phyloP scores from a whole-genome alignment of 1,140 invertebrate species.

The Drosophila mauritiana region DNA sequence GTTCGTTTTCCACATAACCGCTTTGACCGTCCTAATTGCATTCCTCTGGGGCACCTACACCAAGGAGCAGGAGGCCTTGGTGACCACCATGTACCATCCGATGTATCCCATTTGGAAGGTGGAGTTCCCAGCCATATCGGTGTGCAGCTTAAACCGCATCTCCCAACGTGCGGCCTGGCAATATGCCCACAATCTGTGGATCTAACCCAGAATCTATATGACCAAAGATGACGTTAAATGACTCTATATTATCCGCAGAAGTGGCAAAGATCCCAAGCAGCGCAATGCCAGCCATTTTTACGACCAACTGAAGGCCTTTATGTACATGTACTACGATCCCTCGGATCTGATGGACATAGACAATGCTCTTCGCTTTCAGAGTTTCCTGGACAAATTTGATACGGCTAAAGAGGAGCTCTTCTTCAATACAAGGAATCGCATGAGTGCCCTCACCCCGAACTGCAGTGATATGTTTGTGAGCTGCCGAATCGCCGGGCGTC shows the following conservation, averaged over 20 bases:
- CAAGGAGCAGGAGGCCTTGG: conserved; percentile 85
- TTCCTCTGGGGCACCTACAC: conserved; percentile 85
- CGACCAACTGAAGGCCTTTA: conserved; percentile 49
- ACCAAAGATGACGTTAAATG: not conserved
- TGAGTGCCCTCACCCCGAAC: conserved; percentile 67
- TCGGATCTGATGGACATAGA: conserved; percentile 54
- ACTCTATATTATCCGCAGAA: conserved; percentile 26
- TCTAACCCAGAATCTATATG: not conserved
- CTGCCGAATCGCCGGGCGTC: conserved; percentile 58
- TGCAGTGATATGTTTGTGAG: conserved; percentile 65
- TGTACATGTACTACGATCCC: conserved; percentile 47
- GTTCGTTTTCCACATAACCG: conserved; percentile 85
- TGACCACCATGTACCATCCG: conserved; percentile 86
- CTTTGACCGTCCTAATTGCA: conserved; percentile 85
- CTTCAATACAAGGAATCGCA: conserved; percentile 57
- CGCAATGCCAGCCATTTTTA: conserved; percentile 58
- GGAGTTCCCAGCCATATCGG: conserved; percentile 86
- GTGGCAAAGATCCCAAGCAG: conserved; percentile 55
- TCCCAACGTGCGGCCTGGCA: conserved; percentile 84
- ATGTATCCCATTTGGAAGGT: conserved; percentile 86
- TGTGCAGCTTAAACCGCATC: conserved; percentile 87
- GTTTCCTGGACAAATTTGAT: conserved; percentile 65
- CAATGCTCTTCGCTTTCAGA: conserved; percentile 58
- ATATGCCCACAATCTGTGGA: conserved; percentile 85
- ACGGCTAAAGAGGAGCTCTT: conserved; percentile 62